Evolutionary conservation across 2,797 vertebrate genomes (phyloP).

Genomic region (Sylvia borin): DNA sequence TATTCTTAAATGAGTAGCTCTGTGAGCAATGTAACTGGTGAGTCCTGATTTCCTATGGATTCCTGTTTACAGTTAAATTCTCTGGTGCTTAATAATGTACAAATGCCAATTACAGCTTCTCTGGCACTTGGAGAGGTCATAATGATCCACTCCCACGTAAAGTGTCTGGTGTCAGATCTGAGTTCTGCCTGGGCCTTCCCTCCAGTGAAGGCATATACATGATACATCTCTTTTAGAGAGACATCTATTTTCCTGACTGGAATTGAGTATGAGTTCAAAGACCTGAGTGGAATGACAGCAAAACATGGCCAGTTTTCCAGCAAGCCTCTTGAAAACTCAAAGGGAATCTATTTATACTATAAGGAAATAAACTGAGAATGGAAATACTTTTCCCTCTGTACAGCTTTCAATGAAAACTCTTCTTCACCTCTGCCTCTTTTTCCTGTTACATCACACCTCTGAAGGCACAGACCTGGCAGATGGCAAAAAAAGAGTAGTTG

Average conservation of each 20-base stretch:
- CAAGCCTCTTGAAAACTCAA: not conserved
- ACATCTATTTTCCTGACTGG: not conserved
- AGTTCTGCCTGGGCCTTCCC: not conserved
- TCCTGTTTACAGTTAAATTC: conserved; percentile 29
- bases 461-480: not conserved
- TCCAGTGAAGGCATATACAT: not conserved
- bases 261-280: not conserved
- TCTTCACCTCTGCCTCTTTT: not conserved
- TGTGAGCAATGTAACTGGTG: not conserved
- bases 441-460: not conserved
- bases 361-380: not conserved
- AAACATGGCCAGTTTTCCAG: not conserved
- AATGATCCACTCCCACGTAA: not conserved
- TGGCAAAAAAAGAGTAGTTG: not conserved
- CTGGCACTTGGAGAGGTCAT: not conserved
- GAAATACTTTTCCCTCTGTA: not conserved
- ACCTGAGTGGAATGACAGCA: not conserved
- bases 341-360: not conserved
- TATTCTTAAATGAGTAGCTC: not conserved
- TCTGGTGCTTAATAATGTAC: not conserved
- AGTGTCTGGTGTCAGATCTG: not conserved
- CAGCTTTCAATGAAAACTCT: not conserved
- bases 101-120: conserved; percentile 36
- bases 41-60: conserved; percentile 19
- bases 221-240: not conserved